These are phyloP conservation scores for Tiaroga cobitis DNA, from an alignment of 2,797 vertebrate species.

Conservation along the genomic window DNA sequence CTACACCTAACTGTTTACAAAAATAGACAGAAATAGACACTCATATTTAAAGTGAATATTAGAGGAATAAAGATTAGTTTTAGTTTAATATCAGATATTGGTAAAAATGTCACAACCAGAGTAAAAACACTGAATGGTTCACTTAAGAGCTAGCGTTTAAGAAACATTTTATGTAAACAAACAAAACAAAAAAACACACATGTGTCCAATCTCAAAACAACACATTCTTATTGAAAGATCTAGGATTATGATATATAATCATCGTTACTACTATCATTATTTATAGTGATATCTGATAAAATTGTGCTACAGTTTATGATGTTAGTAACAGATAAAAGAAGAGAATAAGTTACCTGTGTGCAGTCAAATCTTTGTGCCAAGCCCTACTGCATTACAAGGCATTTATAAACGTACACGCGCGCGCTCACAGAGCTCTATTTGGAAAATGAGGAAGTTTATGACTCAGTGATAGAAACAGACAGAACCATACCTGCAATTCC, in stretches of 20 bases:
- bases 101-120: background rate
- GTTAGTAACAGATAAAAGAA: background rate
- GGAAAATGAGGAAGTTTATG: slow-evolving; percentile 16
- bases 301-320: background rate
- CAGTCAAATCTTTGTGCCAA: slow-evolving; percentile 1
- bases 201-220: background rate
- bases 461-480: background rate
- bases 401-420: background rate
- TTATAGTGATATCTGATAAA: background rate
- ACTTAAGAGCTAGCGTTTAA: background rate
- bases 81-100: background rate
- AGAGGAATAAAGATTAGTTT: background rate
- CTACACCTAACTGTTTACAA: background rate
- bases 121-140: background rate
- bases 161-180: background rate
- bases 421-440: background rate
- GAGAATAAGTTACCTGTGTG: background rate
- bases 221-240: background rate
- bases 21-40: background rate
- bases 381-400: background rate
- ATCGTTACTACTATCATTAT: background rate
- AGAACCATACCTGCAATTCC: background rate
- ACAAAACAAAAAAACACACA: background rate
- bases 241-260: too few species aligned
- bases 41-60: background rate